These are phyloP conservation scores for Neomonachus schauinslandi DNA, from an alignment of 2,113 vertebrate species.

Conservation along the genomic window DNA sequence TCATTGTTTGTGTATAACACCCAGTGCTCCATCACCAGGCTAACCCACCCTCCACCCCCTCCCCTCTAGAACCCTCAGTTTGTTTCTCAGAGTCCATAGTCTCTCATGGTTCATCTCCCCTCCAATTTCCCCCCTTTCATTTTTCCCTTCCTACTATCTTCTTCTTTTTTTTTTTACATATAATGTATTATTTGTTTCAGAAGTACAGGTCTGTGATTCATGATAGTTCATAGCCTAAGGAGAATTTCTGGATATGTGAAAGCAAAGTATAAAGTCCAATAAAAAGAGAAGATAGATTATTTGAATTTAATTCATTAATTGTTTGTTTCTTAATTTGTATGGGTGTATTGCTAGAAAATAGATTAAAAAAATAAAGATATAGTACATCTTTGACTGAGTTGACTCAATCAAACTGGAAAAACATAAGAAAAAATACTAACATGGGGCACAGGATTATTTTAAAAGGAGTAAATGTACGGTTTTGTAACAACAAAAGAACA, in stretches of 20 bases:
- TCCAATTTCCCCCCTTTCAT: no score
- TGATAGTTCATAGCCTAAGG: background rate
- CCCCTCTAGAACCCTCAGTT: no score
- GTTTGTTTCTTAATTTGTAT: background rate
- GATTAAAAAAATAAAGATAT: background rate
- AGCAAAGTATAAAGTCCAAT: background rate
- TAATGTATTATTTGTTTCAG: no score
- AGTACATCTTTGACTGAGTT: background rate
- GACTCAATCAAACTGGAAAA: background rate
- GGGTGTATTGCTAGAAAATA: background rate
- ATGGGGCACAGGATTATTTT: rapidly evolving
- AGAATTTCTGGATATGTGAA: background rate
- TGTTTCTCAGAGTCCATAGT: no score
- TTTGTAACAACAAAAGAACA: background rate
- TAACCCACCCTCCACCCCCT: no score
- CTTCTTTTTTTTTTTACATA: no score
- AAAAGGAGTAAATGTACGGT: no score
- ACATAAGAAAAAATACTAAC: background rate
- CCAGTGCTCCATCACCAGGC: no score
- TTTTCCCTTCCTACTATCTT: no score
- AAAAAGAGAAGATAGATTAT: background rate
- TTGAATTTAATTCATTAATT: background rate
- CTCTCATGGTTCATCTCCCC: no score
- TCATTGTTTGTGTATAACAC: no score
- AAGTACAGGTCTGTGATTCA: background rate